Percentiles rank a stretch among this genome's conserved stretches.
Conservation (phyloP, 2,888 invertebrate genomes). For the Dicyrtomina minuta region DNA sequence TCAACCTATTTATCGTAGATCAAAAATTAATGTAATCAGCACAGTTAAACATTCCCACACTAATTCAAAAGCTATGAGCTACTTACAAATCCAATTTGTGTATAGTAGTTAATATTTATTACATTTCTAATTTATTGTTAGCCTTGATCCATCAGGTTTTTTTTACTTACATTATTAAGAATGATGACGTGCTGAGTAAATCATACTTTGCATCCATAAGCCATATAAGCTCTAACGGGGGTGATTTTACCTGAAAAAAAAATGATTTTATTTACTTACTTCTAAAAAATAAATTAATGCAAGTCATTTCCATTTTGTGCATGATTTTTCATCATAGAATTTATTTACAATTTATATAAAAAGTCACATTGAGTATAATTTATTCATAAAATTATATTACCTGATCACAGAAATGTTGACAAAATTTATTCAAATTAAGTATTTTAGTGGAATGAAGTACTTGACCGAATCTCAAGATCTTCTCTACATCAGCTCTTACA, state of each 20-base stretch:
- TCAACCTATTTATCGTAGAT: too few species aligned
- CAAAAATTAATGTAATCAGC: too few species aligned
- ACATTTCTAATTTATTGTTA: too few species aligned
- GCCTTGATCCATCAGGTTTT: too few species aligned
- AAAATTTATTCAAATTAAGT: constrained; percentile 17
- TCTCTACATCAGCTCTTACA: constrained; percentile 10
- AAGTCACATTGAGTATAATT: too few species aligned
- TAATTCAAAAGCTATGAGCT: too few species aligned
- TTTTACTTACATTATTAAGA: constrained; percentile 43
- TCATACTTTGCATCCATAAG: constrained; percentile 40
- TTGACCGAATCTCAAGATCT: constrained; percentile 27
- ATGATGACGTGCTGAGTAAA: constrained; percentile 35
- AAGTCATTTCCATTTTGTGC: not conserved
- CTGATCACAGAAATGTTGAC: constrained; percentile 29
- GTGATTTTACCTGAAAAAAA: constrained; percentile 43
- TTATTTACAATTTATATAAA: too few species aligned
- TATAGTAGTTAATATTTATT: too few species aligned
- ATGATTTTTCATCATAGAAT: not conserved
- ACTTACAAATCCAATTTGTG: too few species aligned
- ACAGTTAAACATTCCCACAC: too few species aligned
- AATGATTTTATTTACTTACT: too few species aligned
- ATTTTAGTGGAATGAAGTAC: not conserved
- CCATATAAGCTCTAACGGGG: constrained; percentile 46
- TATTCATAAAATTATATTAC: constrained; percentile 18
- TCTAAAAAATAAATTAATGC: too few species aligned